Percentiles rank a stretch among this genome's conserved stretches.
Conservation (phyloP, 35 echinoderm and acorn worm species). For the Acanthaster planci region DNA sequence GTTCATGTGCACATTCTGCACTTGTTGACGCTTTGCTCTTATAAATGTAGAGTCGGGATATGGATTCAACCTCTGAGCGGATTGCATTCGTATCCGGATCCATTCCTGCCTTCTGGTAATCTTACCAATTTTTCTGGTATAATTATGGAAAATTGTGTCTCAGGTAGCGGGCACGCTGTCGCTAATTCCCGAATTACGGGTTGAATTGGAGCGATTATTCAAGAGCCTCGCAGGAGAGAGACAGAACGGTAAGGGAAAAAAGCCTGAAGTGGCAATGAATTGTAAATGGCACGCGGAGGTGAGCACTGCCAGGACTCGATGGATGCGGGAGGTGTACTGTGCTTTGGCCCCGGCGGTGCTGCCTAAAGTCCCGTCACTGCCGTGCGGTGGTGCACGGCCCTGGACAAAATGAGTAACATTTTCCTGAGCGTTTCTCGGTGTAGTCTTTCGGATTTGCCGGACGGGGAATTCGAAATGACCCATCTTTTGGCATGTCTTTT, state of each 20-base stretch:
- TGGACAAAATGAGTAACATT: constrained; percentile 21
- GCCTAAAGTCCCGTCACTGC: constrained; percentile 13
- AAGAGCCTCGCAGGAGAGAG: constrained; percentile 1
- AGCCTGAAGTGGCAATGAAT: constrained; percentile 12
- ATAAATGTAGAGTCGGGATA: too few relatives aligned
- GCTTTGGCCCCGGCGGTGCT: background rate
- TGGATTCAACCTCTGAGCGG: too few relatives aligned
- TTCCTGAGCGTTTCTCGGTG: background rate
- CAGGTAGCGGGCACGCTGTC: background rate
- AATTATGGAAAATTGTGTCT: constrained; percentile 8
- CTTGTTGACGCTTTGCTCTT: too few relatives aligned
- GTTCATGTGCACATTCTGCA: too few relatives aligned
- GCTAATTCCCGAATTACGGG: constrained; percentile 14
- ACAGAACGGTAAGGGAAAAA: background rate
- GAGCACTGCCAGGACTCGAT: background rate
- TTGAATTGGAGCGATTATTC: constrained; percentile 22
- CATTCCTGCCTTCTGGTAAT: background rate
- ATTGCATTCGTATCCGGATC: background rate
- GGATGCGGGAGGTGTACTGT: background rate
- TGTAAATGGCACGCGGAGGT: constrained; percentile 12
- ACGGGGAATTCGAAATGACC: constrained; percentile 17
- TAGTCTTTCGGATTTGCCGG: constrained; percentile 13
- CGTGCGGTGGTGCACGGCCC: background rate
- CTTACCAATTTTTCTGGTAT: constrained; percentile 8
- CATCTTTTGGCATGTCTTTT: background rate